Percentiles rank a stretch among this genome's conserved stretches.
These are phyloP conservation scores for Plusia festucae DNA, from an alignment of 2,888 invertebrate species.

Conservation along the genomic window DNA sequence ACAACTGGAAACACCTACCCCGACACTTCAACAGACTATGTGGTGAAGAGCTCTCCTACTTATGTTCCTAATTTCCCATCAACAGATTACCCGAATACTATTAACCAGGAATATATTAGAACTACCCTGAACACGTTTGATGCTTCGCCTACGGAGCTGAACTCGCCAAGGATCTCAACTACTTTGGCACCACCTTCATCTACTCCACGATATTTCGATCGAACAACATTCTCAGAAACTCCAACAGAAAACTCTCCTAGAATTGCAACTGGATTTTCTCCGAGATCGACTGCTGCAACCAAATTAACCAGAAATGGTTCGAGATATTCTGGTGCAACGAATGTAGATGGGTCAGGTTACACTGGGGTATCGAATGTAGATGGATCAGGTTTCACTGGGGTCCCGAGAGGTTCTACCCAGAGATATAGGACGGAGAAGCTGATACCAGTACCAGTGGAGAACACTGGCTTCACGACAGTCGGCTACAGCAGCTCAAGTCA, in stretches of 20 bases:
- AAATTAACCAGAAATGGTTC: constrained; percentile 36
- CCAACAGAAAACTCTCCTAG: constrained; percentile 43
- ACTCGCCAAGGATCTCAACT: constrained; percentile 44
- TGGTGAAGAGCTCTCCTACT: constrained; percentile 38
- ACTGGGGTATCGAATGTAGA: constrained; percentile 38
- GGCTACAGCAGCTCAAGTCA: constrained; percentile 72
- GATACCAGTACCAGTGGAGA: constrained; percentile 72
- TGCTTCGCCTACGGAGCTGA: constrained; percentile 38
- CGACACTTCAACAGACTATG: constrained; percentile 54
- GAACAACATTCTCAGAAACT: constrained; percentile 39
- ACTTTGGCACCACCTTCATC: constrained; percentile 38
- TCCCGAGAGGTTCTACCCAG: constrained; percentile 38
- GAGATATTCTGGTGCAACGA: constrained; percentile 18
- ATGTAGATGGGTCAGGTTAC: constrained; percentile 37
- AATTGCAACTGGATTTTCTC: constrained; percentile 29
- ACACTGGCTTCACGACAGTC: constrained; percentile 72
- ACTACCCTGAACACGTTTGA: constrained; percentile 42
- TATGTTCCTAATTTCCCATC: constrained; percentile 49
- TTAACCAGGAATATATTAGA: constrained; percentile 38
- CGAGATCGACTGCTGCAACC: constrained; percentile 44
- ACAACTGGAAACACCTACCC: constrained; percentile 38
- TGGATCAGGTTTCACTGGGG: constrained; percentile 41
- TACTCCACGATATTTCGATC: constrained; percentile 35
- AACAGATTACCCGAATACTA: constrained; percentile 43
- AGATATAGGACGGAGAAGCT: constrained; percentile 63